Percentiles rank a stretch among this genome's conserved stretches.
Evolutionary conservation across 2,113 vertebrate genomes (phyloP).

Genomic region (Pedetes capensis): DNA sequence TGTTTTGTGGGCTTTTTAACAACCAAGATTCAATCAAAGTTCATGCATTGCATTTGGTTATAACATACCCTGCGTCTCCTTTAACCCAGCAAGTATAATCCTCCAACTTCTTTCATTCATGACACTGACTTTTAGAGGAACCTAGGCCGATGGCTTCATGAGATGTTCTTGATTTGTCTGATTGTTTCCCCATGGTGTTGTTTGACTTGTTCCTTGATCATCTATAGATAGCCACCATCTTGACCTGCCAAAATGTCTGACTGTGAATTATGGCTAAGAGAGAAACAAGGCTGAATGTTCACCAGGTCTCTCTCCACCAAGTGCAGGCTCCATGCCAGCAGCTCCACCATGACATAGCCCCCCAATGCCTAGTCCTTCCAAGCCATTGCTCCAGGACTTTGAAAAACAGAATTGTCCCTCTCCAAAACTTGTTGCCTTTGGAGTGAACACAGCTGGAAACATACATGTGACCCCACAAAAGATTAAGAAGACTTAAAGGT

Average conservation of each 20-base stretch:
- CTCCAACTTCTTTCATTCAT: background rate
- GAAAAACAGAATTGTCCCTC: background rate
- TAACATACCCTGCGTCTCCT: background rate
- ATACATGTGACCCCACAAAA: slow-evolving; percentile 19
- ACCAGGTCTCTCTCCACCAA: background rate
- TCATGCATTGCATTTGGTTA: background rate
- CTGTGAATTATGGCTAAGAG: background rate
- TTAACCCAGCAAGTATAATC: background rate
- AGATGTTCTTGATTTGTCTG: background rate
- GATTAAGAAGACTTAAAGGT: slow-evolving; percentile 71
- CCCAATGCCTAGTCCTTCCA: background rate
- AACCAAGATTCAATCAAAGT: background rate
- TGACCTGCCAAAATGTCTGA: background rate
- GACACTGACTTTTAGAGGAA: background rate
- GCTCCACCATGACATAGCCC: accelerated
- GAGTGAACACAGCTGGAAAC: slow-evolving; percentile 9
- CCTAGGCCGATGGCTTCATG: background rate
- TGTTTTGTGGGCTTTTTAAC: background rate
- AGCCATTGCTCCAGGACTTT: background rate
- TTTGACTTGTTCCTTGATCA: background rate
- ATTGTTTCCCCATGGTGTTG: background rate
- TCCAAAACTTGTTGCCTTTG: background rate
- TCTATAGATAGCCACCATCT: background rate
- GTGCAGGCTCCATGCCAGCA: accelerated
- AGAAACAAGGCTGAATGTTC: background rate